Base-by-base conservation (phyloP, 2,888 invertebrate genomes). In the Gibbula magus region DNA sequence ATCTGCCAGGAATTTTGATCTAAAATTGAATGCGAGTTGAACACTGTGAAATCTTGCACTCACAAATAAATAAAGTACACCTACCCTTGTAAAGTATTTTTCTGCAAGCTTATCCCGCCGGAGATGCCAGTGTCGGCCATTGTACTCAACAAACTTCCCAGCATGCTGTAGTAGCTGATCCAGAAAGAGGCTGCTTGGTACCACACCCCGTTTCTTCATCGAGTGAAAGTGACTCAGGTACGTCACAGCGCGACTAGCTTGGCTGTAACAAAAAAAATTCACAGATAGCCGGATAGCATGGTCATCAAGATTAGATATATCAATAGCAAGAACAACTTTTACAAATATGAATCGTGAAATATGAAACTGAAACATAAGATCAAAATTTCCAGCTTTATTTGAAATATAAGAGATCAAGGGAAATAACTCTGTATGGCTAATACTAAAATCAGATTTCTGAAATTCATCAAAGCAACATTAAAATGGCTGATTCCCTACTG, bases 181-280 rank as follows among this genome's bases (percentile, higher is more conserved):
- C 29, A 93, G 86, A 80, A 87, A 91, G 76, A 98, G 94, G 91
- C 97, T 97, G 89, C 95, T 95, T 10, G 96, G 96, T 0, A 96
- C 96, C 13, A 96, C 96, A 66, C 97, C 95, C 79, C 96, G 95
- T 85, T 96, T 96, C 91, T 97, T 95, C 94, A 97, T 95, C 82
- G 93, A 88, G 95, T 95, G 93, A 84, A 97, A 95, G 78, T 96
- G 94, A 70, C 90, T 89, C 75, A 98, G 92, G 4, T 97, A 96
- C 0, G 96, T 95, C 45, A 98, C 95, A 0, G 98, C 97, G 22
- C 96, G 95, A 82, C 96, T 94, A 0, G 98, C 98, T 90, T 96
- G 96, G 66, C 92, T 92, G 86, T 18, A 84, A 84, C 66, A 35
- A 78, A 10, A 53, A 53, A 79, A 39, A 5, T n/a, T n/a, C n/a